Evolutionary conservation across 1,140 invertebrate genomes (phyloP).

Genomic region (Chironomus tepperi): DNA sequence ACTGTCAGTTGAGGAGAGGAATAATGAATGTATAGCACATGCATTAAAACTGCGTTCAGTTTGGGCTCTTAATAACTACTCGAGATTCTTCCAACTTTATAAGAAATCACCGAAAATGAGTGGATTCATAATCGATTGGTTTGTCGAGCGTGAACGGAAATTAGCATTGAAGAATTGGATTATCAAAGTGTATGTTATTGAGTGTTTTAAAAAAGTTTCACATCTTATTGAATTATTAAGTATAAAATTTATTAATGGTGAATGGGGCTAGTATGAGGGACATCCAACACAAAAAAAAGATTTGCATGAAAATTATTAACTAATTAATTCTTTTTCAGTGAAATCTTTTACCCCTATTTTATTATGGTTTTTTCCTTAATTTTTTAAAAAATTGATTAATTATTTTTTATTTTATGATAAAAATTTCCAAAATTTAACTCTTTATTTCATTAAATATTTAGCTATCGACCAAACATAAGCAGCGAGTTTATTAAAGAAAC

Average conservation of each 20-base stretch:
- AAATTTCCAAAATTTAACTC: constrained; percentile 36
- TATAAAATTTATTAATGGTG: constrained; percentile 25
- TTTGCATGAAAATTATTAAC: background rate
- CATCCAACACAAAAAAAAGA: background rate
- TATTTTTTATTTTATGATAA: constrained; percentile 26
- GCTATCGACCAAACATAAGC: constrained; percentile 85
- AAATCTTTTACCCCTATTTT: background rate
- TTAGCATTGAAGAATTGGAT: constrained; percentile 74
- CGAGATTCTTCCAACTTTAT: constrained; percentile 87
- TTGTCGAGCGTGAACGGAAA: constrained; percentile 86
- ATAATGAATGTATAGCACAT: constrained; percentile 76
- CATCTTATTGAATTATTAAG: constrained; percentile 27
- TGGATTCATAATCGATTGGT: constrained; percentile 96
- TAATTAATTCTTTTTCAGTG: constrained; percentile 30
- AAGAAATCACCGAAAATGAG: constrained; percentile 83
- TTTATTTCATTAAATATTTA: constrained; percentile 57
- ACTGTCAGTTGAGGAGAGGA: constrained; percentile 65
- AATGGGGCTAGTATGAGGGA: no score
- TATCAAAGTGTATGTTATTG: constrained; percentile 87
- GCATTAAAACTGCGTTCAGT: constrained; percentile 79
- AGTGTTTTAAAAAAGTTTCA: constrained; percentile 22
- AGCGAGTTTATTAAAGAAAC: constrained; percentile 74
- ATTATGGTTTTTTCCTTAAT: constrained; percentile 26
- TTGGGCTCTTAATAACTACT: constrained; percentile 86
- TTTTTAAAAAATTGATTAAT: no score